Base-by-base conservation (phyloP, 2,888 invertebrate species). In the Andricus curvator region DNA sequence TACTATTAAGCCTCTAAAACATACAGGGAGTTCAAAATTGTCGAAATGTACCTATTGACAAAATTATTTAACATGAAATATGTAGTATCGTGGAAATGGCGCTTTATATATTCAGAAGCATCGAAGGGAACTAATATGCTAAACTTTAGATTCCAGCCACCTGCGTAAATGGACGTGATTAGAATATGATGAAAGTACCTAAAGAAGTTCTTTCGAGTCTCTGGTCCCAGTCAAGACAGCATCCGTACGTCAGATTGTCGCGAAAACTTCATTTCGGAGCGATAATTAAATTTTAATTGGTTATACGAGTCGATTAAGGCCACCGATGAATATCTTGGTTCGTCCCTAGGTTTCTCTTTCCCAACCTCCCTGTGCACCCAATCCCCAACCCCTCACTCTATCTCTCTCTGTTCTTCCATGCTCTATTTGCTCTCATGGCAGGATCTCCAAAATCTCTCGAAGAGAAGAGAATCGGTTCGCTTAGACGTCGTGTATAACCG, bases 281-380 rank as follows among this genome's bases (percentile, higher is more conserved):
- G 86, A 87, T 90, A 88, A 91, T 91, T 90, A 91, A 91, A 90
- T 90, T 90, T 91, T 91, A 91, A 91, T 91, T 91, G 91, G 90
- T 89, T 90, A 91, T 89, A 88, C 88, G 89, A 90, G 89, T 88
- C 90, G 90, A 91, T 91, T 89, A 90, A 89, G 88, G 89, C 85
- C 83, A 85, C 83, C 88, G 89, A 87, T 86, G 88, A 74, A 74
- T 74, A 74, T 74, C 74, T 56, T 70, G 70, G 48, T 70, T 25
- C 70, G 51, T 74, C 74, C 74, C 74, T 74, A 51, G 4, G 74
- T 74, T 74, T 74, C 84, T 83, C 84, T 79, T 78, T 78, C 74
- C 44, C 67, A 66, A 67, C 77, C 37, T 51, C 64, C 56, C 60
- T 41, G 29, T 60, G 20, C 29, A 25, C 44, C 56, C 76, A 48